phyloP scores from a whole-genome alignment of 2,797 vertebrate species.

The Mus caroli region DNA sequence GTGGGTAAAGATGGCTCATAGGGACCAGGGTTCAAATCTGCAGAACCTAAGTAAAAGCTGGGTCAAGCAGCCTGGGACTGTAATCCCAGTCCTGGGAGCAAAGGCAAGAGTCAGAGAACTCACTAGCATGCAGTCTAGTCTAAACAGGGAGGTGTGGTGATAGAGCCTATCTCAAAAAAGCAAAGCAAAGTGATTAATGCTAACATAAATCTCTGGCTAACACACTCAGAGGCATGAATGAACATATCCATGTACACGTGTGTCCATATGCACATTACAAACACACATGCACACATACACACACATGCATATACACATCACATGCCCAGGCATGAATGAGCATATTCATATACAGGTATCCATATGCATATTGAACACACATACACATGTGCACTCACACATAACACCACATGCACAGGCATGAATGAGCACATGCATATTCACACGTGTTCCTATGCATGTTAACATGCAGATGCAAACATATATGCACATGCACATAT shows the following conservation, averaged over 20 bases:
- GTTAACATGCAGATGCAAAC: not conserved
- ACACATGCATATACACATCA: too few relatives aligned
- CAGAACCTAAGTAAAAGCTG: not conserved
- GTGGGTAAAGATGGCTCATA: not conserved
- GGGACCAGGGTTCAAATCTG: not conserved
- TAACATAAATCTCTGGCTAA: not conserved
- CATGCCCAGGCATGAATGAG: not conserved
- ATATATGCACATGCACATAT: not conserved
- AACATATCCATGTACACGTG: not conserved
- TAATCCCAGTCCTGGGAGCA: not conserved
- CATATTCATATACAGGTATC: not conserved
- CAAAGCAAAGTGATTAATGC: not conserved
- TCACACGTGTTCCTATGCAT: not conserved
- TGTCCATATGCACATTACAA: not conserved
- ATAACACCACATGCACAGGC: not conserved
- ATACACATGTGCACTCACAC: not conserved
- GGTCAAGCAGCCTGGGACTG: too few relatives aligned
- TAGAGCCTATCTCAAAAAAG: not conserved
- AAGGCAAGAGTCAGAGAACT: not conserved
- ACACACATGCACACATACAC: not conserved
- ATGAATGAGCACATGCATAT: not conserved
- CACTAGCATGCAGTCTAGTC: not conserved
- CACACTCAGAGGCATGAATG: not conserved
- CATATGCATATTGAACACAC: not conserved
- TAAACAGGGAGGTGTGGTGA: not conserved